Base-by-base conservation (phyloP, 2,113 vertebrate genomes). In the Addax nasomaculatus region DNA sequence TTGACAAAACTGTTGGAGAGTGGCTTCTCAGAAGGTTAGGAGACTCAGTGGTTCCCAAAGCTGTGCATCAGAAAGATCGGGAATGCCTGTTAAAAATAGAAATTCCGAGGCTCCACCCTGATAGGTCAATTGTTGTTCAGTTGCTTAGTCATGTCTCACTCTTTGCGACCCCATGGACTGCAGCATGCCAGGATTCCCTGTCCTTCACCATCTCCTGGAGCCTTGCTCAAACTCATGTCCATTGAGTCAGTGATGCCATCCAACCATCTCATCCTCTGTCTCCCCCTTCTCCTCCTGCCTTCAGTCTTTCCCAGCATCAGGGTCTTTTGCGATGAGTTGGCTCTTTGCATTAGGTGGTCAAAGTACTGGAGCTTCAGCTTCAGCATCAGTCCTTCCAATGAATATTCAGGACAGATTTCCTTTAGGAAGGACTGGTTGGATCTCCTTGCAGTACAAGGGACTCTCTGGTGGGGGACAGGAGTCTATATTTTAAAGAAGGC, bases 1-100 rank as follows among this genome's bases (percentile, higher is more conserved):
- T 83, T 11, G 5, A 14, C 45, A 39, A 36, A 15, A 5, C 51
- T 9, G 2, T 39, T 30, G 49, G 30, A 51, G 29, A 13, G n/a
- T 0, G 2, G 16, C 8, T 30, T 58, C 70, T 85, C 30, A 2
- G 13, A 14, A 21, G 17, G 43, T 7, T 0, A 13, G 16, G 19
- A 17, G 7, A 30, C 57, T 47, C 16, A 16, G 39, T 29, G 3
- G 73, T 49, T 43, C 57, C 55, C 36, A 49, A 25, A 33, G 6
- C 1, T 21, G 6, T 33, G 79, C 43, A 21, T 33, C 76, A 33
- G 51, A 62, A 43, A 3, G 49, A 55, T 19, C 17, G 12, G 62
- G 89, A 51, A 10, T 9, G 19, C 45, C 70, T 86, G n/a, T 11
- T 64, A 33, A 78, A 90, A 5, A 51, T 5, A 15, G 45, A 2